Conservation (phyloP, 2,797 vertebrate species). For the Alosa sapidissima region DNA sequence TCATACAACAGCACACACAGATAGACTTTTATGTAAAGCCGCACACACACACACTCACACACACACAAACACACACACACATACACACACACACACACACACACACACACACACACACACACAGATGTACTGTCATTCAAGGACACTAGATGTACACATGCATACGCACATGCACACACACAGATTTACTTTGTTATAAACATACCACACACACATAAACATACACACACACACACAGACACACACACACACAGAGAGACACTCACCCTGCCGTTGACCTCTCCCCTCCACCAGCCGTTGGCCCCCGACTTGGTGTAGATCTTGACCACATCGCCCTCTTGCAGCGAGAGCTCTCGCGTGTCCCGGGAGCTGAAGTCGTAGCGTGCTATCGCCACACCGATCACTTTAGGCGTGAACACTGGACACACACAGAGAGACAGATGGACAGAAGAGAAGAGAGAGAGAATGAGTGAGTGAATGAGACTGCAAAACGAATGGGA, state of each 20-base stretch:
- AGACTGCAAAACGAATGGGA: not conserved
- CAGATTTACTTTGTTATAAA: not conserved
- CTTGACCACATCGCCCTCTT: conserved; percentile 93
- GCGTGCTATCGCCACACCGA: conserved; percentile 91
- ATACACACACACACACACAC: conserved; percentile 20
- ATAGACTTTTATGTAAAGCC: not conserved
- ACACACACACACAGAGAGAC: conserved; percentile 14
- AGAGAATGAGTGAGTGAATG: not conserved
- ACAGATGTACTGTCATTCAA: conserved; percentile 7
- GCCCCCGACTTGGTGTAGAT: conserved; percentile 94
- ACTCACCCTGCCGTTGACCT: conserved; percentile 91
- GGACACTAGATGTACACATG: not conserved
- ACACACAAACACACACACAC: not conserved
- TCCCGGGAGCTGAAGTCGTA: conserved; percentile 98
- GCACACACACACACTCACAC: not conserved
- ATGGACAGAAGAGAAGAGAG: conserved; percentile 29
- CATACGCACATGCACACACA: not conserved
- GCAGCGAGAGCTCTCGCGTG: conserved; percentile 88
- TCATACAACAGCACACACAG: not conserved
- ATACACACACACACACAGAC: conserved; percentile 9
- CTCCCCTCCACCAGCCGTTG: conserved; percentile 98
- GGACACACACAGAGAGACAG: conserved; percentile 35
- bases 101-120: not conserved
- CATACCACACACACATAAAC: not conserved
- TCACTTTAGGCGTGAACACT: conserved; percentile 91